Evolutionary conservation across 2,797 vertebrate genomes (phyloP), one percentile per base, ranked within the genome.

Genomic region (Hemitrygon akajei): DNA sequence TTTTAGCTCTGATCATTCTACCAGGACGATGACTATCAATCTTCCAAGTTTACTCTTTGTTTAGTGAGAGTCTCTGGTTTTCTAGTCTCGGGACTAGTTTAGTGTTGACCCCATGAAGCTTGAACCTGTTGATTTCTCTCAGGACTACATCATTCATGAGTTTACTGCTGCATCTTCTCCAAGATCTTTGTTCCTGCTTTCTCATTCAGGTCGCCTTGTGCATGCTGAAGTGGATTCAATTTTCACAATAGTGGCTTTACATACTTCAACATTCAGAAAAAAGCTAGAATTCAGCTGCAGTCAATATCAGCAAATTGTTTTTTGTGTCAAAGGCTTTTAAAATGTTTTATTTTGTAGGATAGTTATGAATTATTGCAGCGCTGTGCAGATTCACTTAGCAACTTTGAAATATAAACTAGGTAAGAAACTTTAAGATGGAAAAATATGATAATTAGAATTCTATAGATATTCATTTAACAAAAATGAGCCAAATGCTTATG

Each of bases 401-500:
- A 47, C 2, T 75, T 75, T 37, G 40, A 73, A 37, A 34, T 71
- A 3, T 63, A 87, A 87, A 87, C 60, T 63, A n/a, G 56, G 11
- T 66, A 60, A 71, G 71, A 47, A 73, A 92, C 2, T 56, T 40
- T 56, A 40, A 92, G 75, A 4, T 47, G 22, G 11, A 25, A 25
- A 75, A 73, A 75, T 91, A 71, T 75, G 40, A 92, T 30, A 30
- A 75, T 92, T 37, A 18, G 40, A 47, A 47, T 92, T 75, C 56
- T 92, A 92, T 30, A 92, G 37, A 3, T 92, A 16, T 30, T 92
- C 37, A 56, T 75, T 91, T 92, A 75, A 73, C 69, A 25, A 91
- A 25, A 92, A 75, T 89, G 60, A 66, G 30, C 9, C 7, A 27
- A n/a, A 66, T 66, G 14, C 14, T 56, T 73, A 37, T 25, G 69